Conservation (phyloP, 2,888 invertebrate genomes). For the Mechanitis messenoides region DNA sequence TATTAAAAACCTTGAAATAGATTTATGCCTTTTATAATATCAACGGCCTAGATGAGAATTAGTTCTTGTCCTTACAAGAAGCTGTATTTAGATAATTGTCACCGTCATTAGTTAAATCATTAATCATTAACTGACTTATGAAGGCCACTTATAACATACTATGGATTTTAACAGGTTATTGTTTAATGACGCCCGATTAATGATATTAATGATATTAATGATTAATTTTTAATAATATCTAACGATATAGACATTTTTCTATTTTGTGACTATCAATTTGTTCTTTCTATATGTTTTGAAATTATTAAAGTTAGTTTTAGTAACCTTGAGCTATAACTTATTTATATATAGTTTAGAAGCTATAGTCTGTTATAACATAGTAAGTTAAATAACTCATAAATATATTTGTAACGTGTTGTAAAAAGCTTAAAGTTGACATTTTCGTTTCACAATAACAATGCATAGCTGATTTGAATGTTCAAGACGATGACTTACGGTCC, state of each 20-base stretch:
- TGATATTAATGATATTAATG: slow-evolving; percentile 55
- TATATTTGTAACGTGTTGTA: no score
- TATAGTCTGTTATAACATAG: no score
- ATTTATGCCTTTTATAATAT: not conserved
- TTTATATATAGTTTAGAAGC: no score
- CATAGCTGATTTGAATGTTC: no score
- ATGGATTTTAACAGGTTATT: slow-evolving; percentile 67
- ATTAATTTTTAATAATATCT: slow-evolving; percentile 34
- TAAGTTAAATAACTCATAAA: no score
- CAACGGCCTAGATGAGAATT: not conserved
- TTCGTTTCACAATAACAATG: no score
- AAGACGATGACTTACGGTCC: no score
- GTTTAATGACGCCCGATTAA: slow-evolving; percentile 64
- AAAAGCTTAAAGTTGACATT: no score
- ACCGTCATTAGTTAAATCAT: slow-evolving; percentile 71
- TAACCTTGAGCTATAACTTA: no score
- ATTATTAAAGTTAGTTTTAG: no score
- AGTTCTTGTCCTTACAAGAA: slow-evolving; percentile 17
- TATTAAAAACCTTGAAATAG: no score
- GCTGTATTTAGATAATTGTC: slow-evolving; percentile 58
- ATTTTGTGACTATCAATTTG: not conserved
- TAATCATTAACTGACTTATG: slow-evolving; percentile 52
- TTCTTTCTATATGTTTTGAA: not conserved
- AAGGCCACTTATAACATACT: slow-evolving; percentile 47
- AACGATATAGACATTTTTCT: slow-evolving; percentile 21